These are phyloP conservation scores for Coturnix japonica DNA, from an alignment of 2,113 vertebrate species.

Conservation along the genomic window DNA sequence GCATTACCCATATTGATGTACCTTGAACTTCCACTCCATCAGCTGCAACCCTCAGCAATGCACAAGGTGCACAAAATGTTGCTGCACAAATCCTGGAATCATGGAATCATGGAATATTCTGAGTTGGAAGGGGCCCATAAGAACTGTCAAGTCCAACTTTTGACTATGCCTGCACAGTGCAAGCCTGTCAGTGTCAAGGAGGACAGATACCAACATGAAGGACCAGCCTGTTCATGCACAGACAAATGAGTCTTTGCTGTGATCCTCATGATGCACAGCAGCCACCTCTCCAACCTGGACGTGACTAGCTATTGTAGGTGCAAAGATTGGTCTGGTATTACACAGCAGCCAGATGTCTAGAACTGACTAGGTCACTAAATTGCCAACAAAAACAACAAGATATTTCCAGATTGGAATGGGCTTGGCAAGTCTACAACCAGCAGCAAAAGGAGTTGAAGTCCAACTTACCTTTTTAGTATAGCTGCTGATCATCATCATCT, in stretches of 20 bases:
- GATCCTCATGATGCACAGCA: not conserved
- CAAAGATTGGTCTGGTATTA: not conserved
- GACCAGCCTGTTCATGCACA: not conserved
- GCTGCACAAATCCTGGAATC: too few species aligned
- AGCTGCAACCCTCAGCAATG: not conserved
- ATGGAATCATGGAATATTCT: too few species aligned
- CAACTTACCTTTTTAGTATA: not conserved
- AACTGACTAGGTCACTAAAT: not conserved
- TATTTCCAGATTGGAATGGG: not conserved
- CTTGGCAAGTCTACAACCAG: conserved; percentile 20
- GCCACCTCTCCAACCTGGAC: not conserved
- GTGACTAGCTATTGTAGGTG: rapidly evolving
- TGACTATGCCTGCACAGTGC: not conserved
- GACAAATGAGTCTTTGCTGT: not conserved
- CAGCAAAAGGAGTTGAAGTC: not conserved
- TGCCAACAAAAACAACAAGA: conserved; percentile 4
- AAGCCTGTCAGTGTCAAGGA: not conserved
- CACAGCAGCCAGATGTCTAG: not conserved
- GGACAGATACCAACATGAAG: not conserved
- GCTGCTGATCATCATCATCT: not conserved
- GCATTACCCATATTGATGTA: not conserved
- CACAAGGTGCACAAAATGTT: not conserved
- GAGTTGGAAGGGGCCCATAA: too few species aligned
- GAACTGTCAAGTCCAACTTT: too few species aligned
- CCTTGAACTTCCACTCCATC: not conserved